Evolutionary conservation across 2,888 invertebrate species (phyloP), one percentile per base, ranked within the genome.

Genomic region (Phaedon cochleariae): DNA sequence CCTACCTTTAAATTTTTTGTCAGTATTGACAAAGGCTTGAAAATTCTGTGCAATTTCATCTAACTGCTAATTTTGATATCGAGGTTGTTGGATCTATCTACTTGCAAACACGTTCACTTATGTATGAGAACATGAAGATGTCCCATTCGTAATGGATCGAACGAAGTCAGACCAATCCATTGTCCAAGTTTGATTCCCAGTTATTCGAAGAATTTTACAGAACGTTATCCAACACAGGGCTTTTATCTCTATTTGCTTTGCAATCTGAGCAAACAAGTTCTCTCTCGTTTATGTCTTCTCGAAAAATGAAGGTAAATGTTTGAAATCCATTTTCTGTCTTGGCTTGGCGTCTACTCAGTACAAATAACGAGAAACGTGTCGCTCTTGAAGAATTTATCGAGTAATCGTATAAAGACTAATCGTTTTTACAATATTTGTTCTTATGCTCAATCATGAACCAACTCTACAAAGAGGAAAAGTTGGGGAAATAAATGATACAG

Each of bases 401-500:
- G 7, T 26, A 3, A 26, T 7, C 26, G 57, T 57, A 57, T 17
- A 21, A 20, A 57, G 34, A 57, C 41, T 45, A 57, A 55, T 26
- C 26, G 7, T 26, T 26, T 7, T 5, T 7, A 26, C 7, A 7
- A 26, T 26, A 26, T 26, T 26, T 26, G 26, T 26, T 26, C 7
- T 26, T 7, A 26, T 26, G 26, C 7, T 26, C 7, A 26, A 26
- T 26, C 3, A 26, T 26, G 26, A 26, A 26, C 26, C 4, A 26
- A 26, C 7, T 3, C 26, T n/a, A n/a, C n/a, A n/a, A 26, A 26
- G 26, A 3, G 26, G 26, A 26, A 26, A 54, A n/a, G n/a, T n/a
- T n/a, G n/a, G n/a, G n/a, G n/a, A n/a, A n/a, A n/a, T n/a, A n/a
- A n/a, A n/a, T n/a, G n/a, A n/a, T n/a, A n/a, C n/a, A n/a, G n/a